Base-by-base conservation (phyloP, 1,140 invertebrate genomes). In the Hormaphis cornu region DNA sequence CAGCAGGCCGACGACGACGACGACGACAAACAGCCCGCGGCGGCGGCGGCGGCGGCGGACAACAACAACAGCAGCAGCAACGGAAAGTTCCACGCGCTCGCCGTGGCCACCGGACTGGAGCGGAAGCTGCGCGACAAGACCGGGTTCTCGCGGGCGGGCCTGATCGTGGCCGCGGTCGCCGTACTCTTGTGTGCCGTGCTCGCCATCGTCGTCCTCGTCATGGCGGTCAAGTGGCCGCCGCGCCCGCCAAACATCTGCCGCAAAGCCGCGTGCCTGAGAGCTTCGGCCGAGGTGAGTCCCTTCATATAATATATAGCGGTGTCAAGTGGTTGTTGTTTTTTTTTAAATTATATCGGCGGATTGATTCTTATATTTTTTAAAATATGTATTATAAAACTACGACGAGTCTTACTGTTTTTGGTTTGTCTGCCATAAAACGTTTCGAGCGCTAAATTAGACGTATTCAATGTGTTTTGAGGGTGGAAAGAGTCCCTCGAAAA, bases 151-250 rank as follows among this genome's bases (percentile, higher is more conserved):
- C 53, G 72, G 18, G n/a, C 63, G 5, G 73, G 73, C 12, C 48
- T 73, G 12, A 14, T 71, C 1, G n/a, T 73, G 26, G 48, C 69
- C 22, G 24, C 72, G 26, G 54, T 50, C 16, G 71, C 76, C 9
- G 35, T 78, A 8, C 12, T 77, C 16, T 44, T 78, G 16, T 52
- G 76, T 20, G 42, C 76, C 9, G 42, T 76, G 8, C 61, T 75
- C 22, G 12, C 70, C 18, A 8, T 74, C 26, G 20, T 69, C 20
- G 48, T 79, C 3, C 10, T 78, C 9, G 72, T 77, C 16, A 71
- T 79, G 24, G 58, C 77, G 10, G 54, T 74, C 9, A 12, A 79
- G 56, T 79, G 78, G 78, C 78, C 75, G 33, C 59, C 71, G 30
- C 69, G 74, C 18, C 69, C 71, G 12, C 72, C 74, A 14, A 73